Conservation (phyloP, 2,888 invertebrate species). For the Elegia similella region DNA sequence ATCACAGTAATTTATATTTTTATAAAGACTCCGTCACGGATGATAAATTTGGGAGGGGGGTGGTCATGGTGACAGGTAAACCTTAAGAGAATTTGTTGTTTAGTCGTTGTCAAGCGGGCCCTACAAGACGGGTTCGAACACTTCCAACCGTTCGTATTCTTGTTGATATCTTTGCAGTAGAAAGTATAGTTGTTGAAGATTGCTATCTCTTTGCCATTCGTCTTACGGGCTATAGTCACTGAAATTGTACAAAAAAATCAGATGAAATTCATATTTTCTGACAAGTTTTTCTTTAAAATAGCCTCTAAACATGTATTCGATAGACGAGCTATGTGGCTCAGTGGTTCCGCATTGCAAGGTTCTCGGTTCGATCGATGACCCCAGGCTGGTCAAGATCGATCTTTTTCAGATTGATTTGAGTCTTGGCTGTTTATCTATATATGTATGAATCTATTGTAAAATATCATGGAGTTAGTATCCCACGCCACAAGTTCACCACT, state of each 20-base stretch:
- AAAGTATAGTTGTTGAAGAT: slow-evolving; percentile 25
- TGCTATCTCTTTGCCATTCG: not conserved
- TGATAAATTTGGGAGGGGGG: slow-evolving; percentile 19
- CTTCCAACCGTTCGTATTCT: slow-evolving; percentile 11
- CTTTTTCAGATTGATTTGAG: too few relatives aligned
- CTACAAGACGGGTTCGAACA: slow-evolving; percentile 23
- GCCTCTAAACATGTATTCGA: too few relatives aligned
- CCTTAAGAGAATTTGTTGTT: not conserved
- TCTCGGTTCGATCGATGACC: too few relatives aligned
- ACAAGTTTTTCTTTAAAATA: not conserved
- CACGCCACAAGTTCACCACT: too few relatives aligned
- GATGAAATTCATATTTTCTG: not conserved
- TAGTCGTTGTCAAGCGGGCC: slow-evolving; percentile 13
- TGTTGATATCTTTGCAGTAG: slow-evolving; percentile 16
- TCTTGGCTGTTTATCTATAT: too few relatives aligned
- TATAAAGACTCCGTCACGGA: slow-evolving; percentile 20
- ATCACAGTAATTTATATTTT: not conserved
- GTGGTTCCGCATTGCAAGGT: too few relatives aligned
- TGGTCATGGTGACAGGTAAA: slow-evolving; percentile 24
- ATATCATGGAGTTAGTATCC: too few relatives aligned
- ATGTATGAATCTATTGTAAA: too few relatives aligned
- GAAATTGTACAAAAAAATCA: not conserved
- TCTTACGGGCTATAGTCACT: not conserved
- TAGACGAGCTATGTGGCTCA: too few relatives aligned
- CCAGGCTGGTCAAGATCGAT: too few relatives aligned